Evolutionary conservation across 2,113 vertebrate genomes (phyloP).

Genomic region (human (Homo sapiens)): DNA sequence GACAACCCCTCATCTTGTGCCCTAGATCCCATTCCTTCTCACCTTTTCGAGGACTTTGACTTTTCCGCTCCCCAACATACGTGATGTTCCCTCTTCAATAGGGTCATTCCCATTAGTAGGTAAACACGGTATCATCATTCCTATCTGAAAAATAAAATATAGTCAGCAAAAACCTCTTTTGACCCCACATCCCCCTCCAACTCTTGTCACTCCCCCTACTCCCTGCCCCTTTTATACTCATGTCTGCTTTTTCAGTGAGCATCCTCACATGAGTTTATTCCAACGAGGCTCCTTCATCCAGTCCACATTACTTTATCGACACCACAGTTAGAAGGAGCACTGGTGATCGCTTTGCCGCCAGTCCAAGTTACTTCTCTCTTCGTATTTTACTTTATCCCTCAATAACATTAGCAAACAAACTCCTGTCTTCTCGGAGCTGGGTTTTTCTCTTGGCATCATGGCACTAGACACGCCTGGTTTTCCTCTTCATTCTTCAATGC

Average conservation of each 20-base stretch:
- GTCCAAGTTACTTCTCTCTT: neutral
- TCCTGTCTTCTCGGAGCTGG: neutral
- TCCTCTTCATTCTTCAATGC: neutral
- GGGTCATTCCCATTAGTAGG: neutral
- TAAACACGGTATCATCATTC: neutral
- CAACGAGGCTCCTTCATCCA: neutral
- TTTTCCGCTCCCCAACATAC: neutral
- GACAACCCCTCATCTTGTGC: too few species aligned
- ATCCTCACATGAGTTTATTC: neutral
- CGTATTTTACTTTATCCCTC: neutral
- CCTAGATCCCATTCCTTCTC: neutral
- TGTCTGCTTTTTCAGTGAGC: neutral
- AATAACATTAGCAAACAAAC: neutral
- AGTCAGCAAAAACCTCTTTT: neutral
- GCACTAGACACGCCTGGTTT: neutral
- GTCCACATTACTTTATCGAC: neutral
- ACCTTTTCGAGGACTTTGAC: neutral
- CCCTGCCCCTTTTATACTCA: accelerated
- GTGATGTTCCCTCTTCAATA: neutral
- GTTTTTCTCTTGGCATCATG: neutral
- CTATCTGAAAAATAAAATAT: neutral
- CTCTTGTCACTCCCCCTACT: accelerated
- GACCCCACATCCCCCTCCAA: neutral
- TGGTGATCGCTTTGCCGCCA: neutral
- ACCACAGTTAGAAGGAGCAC: neutral